Percentiles rank a stretch among this genome's conserved stretches.
Conservation (phyloP, 2,888 invertebrate genomes). For the Acrobasis repandana region DNA sequence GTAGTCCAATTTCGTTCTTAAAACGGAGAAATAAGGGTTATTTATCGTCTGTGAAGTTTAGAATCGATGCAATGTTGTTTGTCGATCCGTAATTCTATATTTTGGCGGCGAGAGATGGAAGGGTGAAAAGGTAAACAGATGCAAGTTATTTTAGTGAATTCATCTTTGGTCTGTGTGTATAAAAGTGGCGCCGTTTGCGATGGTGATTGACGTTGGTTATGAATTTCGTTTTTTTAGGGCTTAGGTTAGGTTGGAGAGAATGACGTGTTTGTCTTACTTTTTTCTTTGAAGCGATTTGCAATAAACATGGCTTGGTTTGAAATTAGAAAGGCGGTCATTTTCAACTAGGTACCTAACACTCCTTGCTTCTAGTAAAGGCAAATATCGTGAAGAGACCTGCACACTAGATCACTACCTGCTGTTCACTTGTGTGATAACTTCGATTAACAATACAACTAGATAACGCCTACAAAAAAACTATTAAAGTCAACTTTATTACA, state of each 20-base stretch:
- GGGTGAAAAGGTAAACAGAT: conserved; percentile 80
- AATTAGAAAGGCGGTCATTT: conserved; percentile 3
- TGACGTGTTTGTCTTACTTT: conserved; percentile 14
- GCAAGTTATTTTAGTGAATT: conserved; percentile 78
- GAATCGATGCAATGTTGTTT: conserved; percentile 42
- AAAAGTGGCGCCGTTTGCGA: conserved; percentile 72
- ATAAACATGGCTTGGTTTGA: conserved; percentile 12
- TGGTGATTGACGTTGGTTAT: conserved; percentile 71
- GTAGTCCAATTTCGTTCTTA: conserved; percentile 49
- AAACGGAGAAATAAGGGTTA: conserved; percentile 31
- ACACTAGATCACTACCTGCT: too few species aligned
- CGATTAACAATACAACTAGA: too few species aligned
- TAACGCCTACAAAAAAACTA: too few species aligned
- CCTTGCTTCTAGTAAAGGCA: not conserved
- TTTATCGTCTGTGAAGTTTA: conserved; percentile 31
- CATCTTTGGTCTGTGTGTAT: conserved; percentile 69
- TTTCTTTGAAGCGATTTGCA: conserved; percentile 13
- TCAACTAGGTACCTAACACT: too few species aligned
- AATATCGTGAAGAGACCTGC: too few species aligned
- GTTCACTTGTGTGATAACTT: too few species aligned
- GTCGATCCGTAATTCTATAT: conserved; percentile 78
- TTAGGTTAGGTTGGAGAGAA: conserved; percentile 20
- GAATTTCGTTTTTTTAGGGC: conserved; percentile 50
- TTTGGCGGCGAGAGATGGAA: conserved; percentile 76
- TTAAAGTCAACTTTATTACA: too few species aligned